Evolutionary conservation across 2,797 vertebrate genomes (phyloP), one percentile per base, ranked within the genome.

Genomic region (Leptodactylus fallax): DNA sequence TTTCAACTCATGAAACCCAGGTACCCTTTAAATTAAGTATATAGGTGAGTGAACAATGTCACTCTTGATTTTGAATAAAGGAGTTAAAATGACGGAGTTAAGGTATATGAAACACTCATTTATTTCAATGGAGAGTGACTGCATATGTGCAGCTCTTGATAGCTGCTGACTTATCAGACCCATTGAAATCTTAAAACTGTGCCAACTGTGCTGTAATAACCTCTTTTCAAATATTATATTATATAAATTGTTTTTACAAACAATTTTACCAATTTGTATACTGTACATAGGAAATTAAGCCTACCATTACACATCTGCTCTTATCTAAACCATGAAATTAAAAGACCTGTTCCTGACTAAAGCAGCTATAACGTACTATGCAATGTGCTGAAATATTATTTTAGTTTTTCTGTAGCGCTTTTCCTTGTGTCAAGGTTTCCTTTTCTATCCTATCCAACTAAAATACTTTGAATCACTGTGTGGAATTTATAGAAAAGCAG

Each of bases 381-480:
- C 79, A 65, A 51, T 7, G 60, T 49, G 1, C n/a, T 17, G 51
- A 55, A 67, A 16, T 67, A 56, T 61, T 80, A 78, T 74, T 88
- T 84, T 85, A 21, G 3, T 16, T 74, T 80, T 51, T 88, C 69
- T 83, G 55, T 65, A 80, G 78, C 56, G 36, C 14, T 88, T 81
- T 74, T 51, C 17, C 76, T 74, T 85, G 77, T 74, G 76, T 63
- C 87, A 88, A 88, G 87, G 87, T 56, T 88, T 85, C 71, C 71
- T 85, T 81, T 81, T 88, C 53, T 88, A n/a, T 47, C 45, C 49
- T 85, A 69, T n/a, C n/a, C 69, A 58, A 81, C 58, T 19, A 58
- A 84, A 81, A 85, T 77, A 77, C 27, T 6, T n/a, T 81, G 56
- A 88, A 76, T 84, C 49, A 74, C 25, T 85, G 61, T 21, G 25